A percentile compares a stretch with the other conserved stretches of the same genome.
These are phyloP conservation scores for Myrmophylax atrothorax DNA, from an alignment of 2,113 vertebrate species.

Conservation along the genomic window DNA sequence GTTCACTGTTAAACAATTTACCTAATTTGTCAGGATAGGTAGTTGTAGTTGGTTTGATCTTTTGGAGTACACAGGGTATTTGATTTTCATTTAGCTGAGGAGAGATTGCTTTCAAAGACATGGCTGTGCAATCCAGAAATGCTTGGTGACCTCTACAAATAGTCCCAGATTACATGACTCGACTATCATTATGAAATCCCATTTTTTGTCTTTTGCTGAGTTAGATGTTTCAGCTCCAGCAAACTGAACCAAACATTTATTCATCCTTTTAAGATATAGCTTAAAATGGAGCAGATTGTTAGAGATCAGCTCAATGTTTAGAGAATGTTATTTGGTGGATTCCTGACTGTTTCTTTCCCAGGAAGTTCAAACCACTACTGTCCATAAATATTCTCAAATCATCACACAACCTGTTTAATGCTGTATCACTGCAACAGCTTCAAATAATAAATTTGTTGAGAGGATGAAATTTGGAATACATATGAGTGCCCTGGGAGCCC, in stretches of 20 bases:
- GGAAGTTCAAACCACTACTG: neutral
- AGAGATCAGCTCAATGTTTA: neutral
- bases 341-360: neutral
- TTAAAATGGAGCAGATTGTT: neutral
- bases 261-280: neutral
- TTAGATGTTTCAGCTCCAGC: neutral
- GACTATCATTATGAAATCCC: neutral
- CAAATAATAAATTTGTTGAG: neutral
- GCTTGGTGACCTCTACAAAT: neutral
- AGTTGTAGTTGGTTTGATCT: neutral
- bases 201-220: neutral
- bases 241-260: neutral
- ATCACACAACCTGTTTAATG: neutral
- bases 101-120: neutral
- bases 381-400: neutral
- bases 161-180: neutral
- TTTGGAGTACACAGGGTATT: neutral
- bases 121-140: neutral
- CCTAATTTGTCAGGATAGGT: neutral
- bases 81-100: neutral
- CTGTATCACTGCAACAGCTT: neutral
- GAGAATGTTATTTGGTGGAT: neutral
- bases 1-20: neutral
- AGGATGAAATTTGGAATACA: neutral
- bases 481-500: neutral